phyloP scores from a whole-genome alignment of 2,888 invertebrate species.

The Mylabris sibirica region DNA sequence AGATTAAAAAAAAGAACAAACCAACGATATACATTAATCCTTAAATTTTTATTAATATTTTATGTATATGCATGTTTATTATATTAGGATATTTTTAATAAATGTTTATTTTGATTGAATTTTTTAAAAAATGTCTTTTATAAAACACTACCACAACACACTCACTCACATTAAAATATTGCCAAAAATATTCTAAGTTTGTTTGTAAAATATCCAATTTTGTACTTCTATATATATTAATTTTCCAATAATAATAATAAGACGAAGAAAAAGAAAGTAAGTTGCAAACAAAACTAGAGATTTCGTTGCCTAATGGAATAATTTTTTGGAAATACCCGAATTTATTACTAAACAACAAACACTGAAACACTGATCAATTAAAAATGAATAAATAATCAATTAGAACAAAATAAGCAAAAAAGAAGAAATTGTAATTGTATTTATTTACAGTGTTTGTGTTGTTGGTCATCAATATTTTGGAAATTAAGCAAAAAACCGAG shows the following conservation, averaged over 20 bases:
- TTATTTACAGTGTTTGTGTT: not conserved
- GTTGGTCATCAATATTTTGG: not conserved
- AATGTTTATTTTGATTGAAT: slow-evolving; percentile 14
- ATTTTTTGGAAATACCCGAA: not conserved
- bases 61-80: slow-evolving; percentile 19
- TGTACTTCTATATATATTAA: not conserved
- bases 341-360: slow-evolving; percentile 22
- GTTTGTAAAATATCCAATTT: not conserved
- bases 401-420: slow-evolving; percentile 13
- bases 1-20: not conserved
- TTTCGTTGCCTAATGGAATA: not conserved
- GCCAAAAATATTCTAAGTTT: not conserved
- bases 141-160: not conserved
- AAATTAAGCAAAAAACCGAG: slow-evolving; percentile 22
- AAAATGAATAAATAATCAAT: slow-evolving; percentile 19
- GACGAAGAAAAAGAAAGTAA: not conserved
- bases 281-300: not conserved
- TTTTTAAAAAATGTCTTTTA: slow-evolving; percentile 7
- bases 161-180: slow-evolving; percentile 12
- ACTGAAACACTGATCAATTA: no score
- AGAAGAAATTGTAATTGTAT: slow-evolving; percentile 24
- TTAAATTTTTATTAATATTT: slow-evolving; percentile 27
- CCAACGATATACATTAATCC: slow-evolving; percentile 29
- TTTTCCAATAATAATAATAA: not conserved
- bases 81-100: not conserved